phyloP scores from a whole-genome alignment of 2,888 invertebrate species.

The Opisthograptis luteolata region DNA sequence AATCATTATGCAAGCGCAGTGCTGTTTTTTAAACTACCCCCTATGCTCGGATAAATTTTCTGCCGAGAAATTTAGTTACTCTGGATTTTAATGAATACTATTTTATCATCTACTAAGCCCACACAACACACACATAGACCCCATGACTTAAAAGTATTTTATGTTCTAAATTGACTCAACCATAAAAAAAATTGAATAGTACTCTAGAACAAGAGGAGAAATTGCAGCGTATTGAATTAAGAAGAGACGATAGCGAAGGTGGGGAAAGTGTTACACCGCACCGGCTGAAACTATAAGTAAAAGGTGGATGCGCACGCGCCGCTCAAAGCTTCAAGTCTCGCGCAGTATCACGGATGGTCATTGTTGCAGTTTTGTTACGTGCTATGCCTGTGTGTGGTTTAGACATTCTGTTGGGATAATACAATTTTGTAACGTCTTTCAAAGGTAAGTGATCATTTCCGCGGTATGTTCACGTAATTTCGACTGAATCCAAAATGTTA shows the following conservation, averaged over 20 bases:
- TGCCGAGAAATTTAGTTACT: too few relatives aligned
- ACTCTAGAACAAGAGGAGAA: constrained; percentile 52
- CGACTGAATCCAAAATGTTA: background rate
- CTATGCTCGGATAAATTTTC: too few relatives aligned
- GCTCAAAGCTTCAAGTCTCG: constrained; percentile 60
- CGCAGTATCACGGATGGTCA: constrained; percentile 56
- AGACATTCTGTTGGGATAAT: constrained; percentile 30
- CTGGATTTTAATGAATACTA: too few relatives aligned
- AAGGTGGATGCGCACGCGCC: constrained; percentile 57
- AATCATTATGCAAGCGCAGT: too few relatives aligned
- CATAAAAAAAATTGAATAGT: too few relatives aligned
- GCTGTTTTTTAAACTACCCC: too few relatives aligned
- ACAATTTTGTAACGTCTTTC: constrained; percentile 14
- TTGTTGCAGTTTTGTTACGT: constrained; percentile 28
- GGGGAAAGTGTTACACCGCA: constrained; percentile 76
- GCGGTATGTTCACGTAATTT: too few relatives aligned
- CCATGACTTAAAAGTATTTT: too few relatives aligned
- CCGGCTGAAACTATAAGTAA: constrained; percentile 76
- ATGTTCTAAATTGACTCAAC: too few relatives aligned
- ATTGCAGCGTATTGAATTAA: constrained; percentile 44
- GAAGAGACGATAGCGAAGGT: constrained; percentile 61
- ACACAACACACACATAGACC: too few relatives aligned
- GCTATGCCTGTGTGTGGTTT: constrained; percentile 45
- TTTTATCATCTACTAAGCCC: too few relatives aligned
- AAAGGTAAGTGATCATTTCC: constrained; percentile 37